Conservation (phyloP, 2,888 invertebrate species). For the Seladonia tumulorum region DNA sequence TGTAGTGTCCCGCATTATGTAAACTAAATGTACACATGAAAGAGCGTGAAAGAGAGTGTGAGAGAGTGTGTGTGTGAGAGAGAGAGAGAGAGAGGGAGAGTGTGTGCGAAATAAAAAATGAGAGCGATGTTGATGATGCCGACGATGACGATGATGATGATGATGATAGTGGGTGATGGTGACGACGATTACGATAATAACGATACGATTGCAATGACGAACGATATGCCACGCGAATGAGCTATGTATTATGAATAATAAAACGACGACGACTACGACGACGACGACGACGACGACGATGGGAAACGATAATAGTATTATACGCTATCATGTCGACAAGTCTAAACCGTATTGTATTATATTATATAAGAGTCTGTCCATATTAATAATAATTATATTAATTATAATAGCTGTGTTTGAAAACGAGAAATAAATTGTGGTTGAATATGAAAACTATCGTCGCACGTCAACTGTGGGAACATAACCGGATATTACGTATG, state of each 20-base stretch:
- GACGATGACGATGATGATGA: slow-evolving; percentile 37
- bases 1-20: slow-evolving; percentile 83
- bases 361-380: slow-evolving; percentile 84
- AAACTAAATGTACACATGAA: slow-evolving; percentile 82
- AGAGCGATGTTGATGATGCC: slow-evolving; percentile 31
- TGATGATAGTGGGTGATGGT: slow-evolving; percentile 31
- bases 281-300: slow-evolving; percentile 77
- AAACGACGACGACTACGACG: slow-evolving; percentile 69
- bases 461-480: slow-evolving; percentile 10
- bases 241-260: slow-evolving; percentile 79
- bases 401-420: slow-evolving; percentile 85
- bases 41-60: background rate
- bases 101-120: slow-evolving; percentile 47
- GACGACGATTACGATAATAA: slow-evolving; percentile 55
- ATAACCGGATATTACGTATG: background rate
- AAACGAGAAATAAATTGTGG: slow-evolving; percentile 85
- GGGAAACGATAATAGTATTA: slow-evolving; percentile 83
- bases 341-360: slow-evolving; percentile 84
- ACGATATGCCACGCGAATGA: slow-evolving; percentile 74
- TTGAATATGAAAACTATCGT: slow-evolving; percentile 82
- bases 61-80: background rate
- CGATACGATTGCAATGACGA: slow-evolving; percentile 70
- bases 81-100: slow-evolving; percentile 37
- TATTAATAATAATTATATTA: slow-evolving; percentile 84
- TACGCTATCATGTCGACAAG: slow-evolving; percentile 83